Base-by-base conservation (phyloP, 1,140 invertebrate genomes). In the Andrena cerasifolii region DNA sequence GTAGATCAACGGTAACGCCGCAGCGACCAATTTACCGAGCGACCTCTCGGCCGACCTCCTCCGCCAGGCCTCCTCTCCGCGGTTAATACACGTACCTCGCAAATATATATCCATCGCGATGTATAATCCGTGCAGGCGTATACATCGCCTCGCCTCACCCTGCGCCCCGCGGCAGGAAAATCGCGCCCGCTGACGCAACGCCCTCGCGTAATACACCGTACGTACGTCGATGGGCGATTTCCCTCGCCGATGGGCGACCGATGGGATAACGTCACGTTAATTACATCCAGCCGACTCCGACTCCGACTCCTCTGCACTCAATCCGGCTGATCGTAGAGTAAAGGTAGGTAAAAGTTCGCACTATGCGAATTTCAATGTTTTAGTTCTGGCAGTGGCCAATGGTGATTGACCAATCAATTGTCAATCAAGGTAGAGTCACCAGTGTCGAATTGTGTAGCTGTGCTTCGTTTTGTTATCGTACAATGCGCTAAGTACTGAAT, bases 31-130 rank as follows among this genome's bases (percentile, higher is more conserved):
- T 89, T 89, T 90, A 89, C 86, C 78, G 82, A 82, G 80, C 86
- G 85, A 89, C 88, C 88, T 89, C 88, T 86, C 82, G 71, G 87
- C 76, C 88, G 89, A 89, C 88, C 89, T 89, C 85, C 86, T 87
- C 67, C 80, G 65, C 70, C 78, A 77, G 73, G 56, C 78, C 78
- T 78, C 82, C 73, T 77, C 82, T 80, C 70, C 70, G 47, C 78
- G 49, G 75, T 40, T 83, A 83, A 83, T 83, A 74, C 80, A 79
- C 68, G 75, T 83, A 79, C 54, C 80, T 70, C 28, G 82, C 80
- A 75, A 71, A 82, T 83, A 77, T 77, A 83, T 80, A 62, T 77
- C 72, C 81, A 66, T 72, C 72, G 47, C 63, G 80, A 61, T 58
- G 77, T 82, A 71, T 70, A 56, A 78, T 54, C 75, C 62, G 68